Percentiles rank a stretch among this genome's conserved stretches.
Conservation (phyloP, 2,113 vertebrate genomes). For the Oophaga pumilio region DNA sequence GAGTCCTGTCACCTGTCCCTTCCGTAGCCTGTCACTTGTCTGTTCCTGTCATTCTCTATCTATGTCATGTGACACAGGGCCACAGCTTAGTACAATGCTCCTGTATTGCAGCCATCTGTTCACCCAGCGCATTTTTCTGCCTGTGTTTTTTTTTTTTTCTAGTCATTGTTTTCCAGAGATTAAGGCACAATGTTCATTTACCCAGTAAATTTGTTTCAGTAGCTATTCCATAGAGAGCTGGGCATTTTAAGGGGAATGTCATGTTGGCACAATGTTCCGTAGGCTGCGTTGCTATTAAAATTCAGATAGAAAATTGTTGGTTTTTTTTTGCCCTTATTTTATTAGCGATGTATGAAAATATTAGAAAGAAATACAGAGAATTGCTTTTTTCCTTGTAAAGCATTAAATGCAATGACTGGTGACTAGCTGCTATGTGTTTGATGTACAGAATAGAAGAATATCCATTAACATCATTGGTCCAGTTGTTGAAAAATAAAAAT, state of each 20-base stretch:
- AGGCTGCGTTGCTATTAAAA: neutral
- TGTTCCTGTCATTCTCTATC: constrained; percentile 40
- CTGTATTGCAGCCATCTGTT: constrained; percentile 53
- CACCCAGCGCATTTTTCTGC: constrained; percentile 38
- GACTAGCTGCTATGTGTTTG: neutral
- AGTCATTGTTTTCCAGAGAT: constrained; percentile 49
- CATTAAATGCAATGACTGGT: neutral
- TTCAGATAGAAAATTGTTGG: neutral
- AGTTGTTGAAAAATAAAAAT: neutral
- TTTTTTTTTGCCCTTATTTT: neutral
- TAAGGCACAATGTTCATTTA: constrained; percentile 53
- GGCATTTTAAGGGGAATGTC: constrained; percentile 33
- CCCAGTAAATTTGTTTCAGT: constrained; percentile 37
- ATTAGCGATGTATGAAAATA: neutral
- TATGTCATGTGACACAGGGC: constrained; percentile 42
- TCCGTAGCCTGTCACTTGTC: constrained; percentile 43
- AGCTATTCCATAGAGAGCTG: constrained; percentile 33
- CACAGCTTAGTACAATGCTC: constrained; percentile 50
- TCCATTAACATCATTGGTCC: neutral
- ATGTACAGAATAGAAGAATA: neutral
- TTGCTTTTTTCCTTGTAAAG: neutral
- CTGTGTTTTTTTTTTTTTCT: constrained; percentile 15
- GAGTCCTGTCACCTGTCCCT: constrained; percentile 45
- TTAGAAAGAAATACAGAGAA: neutral
- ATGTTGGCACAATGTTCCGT: neutral